These are phyloP conservation scores for Chloroceryle aenea DNA, from an alignment of 2,113 vertebrate genomes.

Conservation along the genomic window DNA sequence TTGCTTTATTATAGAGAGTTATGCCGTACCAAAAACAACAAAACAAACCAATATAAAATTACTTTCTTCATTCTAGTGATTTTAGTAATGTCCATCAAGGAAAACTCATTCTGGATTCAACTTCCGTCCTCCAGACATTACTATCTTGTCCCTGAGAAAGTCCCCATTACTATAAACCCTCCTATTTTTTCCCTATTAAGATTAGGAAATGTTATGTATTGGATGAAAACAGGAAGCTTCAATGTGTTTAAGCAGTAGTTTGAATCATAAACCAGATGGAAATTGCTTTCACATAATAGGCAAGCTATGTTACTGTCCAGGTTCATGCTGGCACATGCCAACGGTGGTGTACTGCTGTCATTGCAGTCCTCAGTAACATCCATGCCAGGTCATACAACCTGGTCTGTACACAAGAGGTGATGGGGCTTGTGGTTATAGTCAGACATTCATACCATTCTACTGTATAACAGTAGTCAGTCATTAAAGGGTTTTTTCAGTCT, in stretches of 20 bases:
- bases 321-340: neutral
- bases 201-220: neutral
- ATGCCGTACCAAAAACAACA: neutral
- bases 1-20: neutral
- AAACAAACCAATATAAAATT: neutral
- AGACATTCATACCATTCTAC: neutral
- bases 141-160: neutral
- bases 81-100: neutral
- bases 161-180: neutral
- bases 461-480: neutral
- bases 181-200: neutral
- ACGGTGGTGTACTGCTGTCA: neutral
- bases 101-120: neutral
- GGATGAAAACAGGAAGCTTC: neutral
- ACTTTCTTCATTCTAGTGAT: neutral
- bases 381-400: neutral
- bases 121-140: neutral
- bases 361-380: neutral
- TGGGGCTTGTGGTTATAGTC: neutral
- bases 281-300: neutral
- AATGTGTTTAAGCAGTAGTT: neutral
- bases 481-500: fast-evolving
- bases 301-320: neutral
- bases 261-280: neutral
- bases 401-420: neutral